Conservation (phyloP, 2,888 invertebrate species). For the Nomada goodeniana region DNA sequence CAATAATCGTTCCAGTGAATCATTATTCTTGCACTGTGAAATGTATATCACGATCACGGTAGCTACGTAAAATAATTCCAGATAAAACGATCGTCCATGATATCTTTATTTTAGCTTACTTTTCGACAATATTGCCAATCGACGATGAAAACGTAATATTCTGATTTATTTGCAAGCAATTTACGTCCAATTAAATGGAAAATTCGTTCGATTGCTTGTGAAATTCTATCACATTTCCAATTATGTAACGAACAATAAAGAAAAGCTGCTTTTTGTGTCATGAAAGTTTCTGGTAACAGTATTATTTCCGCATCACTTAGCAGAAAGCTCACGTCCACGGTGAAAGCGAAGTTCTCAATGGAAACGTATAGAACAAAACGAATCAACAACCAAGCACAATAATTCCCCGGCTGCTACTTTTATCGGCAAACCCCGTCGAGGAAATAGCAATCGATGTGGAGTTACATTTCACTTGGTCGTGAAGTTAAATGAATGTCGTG, state of each 20-base stretch:
- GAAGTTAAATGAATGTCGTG: constrained; percentile 43
- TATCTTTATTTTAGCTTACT: too few relatives aligned
- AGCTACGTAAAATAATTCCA: background rate
- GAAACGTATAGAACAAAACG: constrained; percentile 36
- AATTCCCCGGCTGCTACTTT: constrained; percentile 38
- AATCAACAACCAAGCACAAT: constrained; percentile 46
- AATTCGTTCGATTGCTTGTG: too few relatives aligned
- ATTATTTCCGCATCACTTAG: constrained; percentile 38
- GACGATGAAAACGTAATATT: too few relatives aligned
- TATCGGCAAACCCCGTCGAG: constrained; percentile 51
- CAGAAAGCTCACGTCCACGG: constrained; percentile 22
- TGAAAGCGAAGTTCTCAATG: constrained; percentile 21
- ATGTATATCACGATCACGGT: constrained; percentile 22
- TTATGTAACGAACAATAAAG: too few relatives aligned
- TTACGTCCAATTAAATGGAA: too few relatives aligned
- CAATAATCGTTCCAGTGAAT: constrained; percentile 49
- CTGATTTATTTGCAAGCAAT: too few relatives aligned
- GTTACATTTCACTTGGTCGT: constrained; percentile 36
- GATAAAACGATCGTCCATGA: background rate
- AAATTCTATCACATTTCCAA: too few relatives aligned
- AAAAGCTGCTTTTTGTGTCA: constrained; percentile 4
- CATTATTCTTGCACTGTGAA: constrained; percentile 28
- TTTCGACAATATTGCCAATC: too few relatives aligned
- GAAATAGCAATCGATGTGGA: constrained; percentile 33
- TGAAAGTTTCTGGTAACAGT: constrained; percentile 4